phyloP scores from a whole-genome alignment of 2,113 vertebrate species.

The Oxyura jamaicensis region DNA sequence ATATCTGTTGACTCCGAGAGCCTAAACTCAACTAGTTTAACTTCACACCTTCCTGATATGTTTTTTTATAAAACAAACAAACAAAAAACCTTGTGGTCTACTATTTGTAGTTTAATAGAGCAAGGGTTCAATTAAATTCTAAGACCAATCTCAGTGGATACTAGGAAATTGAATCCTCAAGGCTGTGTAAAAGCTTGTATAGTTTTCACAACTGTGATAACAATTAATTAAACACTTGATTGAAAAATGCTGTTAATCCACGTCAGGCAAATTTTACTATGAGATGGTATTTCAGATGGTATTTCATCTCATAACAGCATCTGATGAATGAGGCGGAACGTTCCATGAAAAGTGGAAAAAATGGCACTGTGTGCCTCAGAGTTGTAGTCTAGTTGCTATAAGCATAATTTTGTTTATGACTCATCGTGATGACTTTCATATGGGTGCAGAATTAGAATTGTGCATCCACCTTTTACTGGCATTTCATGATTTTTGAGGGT shows the following conservation, averaged over 20 bases:
- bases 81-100: neutral
- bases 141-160: neutral
- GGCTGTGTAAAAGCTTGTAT: neutral
- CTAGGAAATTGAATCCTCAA: neutral
- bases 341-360: constrained; percentile 24
- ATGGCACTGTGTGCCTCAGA: neutral
- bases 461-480: constrained; percentile 14
- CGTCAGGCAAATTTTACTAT: constrained; percentile 20
- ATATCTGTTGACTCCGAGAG: constrained; percentile 6
- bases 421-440: constrained; percentile 43
- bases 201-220: neutral
- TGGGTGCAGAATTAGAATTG: constrained; percentile 34
- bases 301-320: constrained; percentile 38
- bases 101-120: neutral
- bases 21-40: neutral
- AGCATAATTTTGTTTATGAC: constrained; percentile 51
- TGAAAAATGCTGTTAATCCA: constrained; percentile 35
- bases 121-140: neutral
- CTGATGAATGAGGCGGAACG: constrained; percentile 34
- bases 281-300: constrained; percentile 24
- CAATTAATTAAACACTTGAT: constrained; percentile 38
- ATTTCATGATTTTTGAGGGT: constrained; percentile 37
- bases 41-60: neutral
- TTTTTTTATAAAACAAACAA: neutral
- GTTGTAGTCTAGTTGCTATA: constrained; percentile 36